Percentiles rank a stretch among this genome's conserved stretches.
These are phyloP conservation scores for Etheostoma spectabile DNA, from an alignment of 2,113 vertebrate genomes.

Conservation along the genomic window DNA sequence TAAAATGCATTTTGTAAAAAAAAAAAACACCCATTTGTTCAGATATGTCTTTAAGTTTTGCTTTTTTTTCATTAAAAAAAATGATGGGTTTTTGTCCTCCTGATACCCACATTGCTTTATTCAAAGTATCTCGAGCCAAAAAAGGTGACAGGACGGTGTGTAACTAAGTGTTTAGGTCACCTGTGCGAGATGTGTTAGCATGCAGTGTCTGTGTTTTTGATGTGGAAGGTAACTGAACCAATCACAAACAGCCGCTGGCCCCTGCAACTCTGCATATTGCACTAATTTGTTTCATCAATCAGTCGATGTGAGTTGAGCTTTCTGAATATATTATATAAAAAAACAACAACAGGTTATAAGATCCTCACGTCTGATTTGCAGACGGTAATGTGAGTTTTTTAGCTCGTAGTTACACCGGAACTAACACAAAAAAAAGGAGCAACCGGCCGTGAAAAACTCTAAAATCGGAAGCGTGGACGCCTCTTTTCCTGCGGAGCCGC, in stretches of 20 bases:
- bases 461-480: conserved; percentile 35
- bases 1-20: not conserved
- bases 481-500: conserved; percentile 7
- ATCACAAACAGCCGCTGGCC: not conserved
- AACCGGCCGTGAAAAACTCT: conserved; percentile 37
- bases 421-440: not conserved
- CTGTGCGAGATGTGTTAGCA: not conserved
- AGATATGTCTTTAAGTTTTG: not conserved
- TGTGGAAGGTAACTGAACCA: not conserved
- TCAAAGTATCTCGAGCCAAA: not conserved
- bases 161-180: not conserved
- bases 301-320: not conserved
- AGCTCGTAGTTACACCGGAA: conserved; percentile 2
- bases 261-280: not conserved
- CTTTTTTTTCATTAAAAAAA: not conserved
- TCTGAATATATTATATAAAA: too few species aligned
- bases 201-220: not conserved
- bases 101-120: too few species aligned
- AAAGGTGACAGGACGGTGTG: not conserved
- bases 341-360: too few species aligned
- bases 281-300: not conserved
- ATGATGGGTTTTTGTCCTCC: not conserved
- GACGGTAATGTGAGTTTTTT: not conserved
- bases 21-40: not conserved
- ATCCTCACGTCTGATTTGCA: not conserved